Base-by-base conservation (phyloP, 2,888 invertebrate genomes). In the Eupithecia abbreviata region DNA sequence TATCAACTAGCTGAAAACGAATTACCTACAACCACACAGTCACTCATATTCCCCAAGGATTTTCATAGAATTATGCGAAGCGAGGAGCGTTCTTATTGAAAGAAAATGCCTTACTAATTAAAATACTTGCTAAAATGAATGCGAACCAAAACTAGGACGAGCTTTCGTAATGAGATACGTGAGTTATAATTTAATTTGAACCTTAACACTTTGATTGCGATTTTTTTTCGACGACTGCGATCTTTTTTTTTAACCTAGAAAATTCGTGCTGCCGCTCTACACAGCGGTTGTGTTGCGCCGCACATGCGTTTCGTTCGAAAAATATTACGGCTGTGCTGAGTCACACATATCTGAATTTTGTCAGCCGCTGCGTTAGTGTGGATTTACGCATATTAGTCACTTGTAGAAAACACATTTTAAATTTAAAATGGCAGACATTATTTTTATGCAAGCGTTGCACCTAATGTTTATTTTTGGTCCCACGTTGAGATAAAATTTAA, bases 111-210 rank as follows among this genome's bases (percentile, higher is more conserved):
- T 80, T 82, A 78, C 82, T 86, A 86, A 85, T 86, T 86, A 86
- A 86, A 85, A 85, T 85, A 85, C 85, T 86, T 85, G 76, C 77
- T 77, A 77, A 81, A 84, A 83, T 84, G 84, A 83, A 84, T 85
- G 80, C 79, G 77, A 76, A 75, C 79, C 77, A 77, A 83, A 82
- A 79, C 80, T 80, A 78, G 79, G 77, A 72, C 77, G 79, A 79
- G 81, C 78, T 76, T 77, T 74, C 74, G 79, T 80, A 82, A 82
- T 81, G 82, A 82, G 82, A 82, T 82, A 77, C 79, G 79, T 77
- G 77, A 79, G 80, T 77, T 77, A 80, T 79, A 82, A 81, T 78
- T 62, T 79, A 72, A 79, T 82, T 80, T 81, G 69, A 74, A 78
- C 30, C 30, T 30, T 30, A 30, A n/a, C n/a, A n/a, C n/a, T n/a